Evolutionary conservation across 2,888 invertebrate species (phyloP), one percentile per base, ranked within the genome.

Genomic region (Lapara coniferarum): DNA sequence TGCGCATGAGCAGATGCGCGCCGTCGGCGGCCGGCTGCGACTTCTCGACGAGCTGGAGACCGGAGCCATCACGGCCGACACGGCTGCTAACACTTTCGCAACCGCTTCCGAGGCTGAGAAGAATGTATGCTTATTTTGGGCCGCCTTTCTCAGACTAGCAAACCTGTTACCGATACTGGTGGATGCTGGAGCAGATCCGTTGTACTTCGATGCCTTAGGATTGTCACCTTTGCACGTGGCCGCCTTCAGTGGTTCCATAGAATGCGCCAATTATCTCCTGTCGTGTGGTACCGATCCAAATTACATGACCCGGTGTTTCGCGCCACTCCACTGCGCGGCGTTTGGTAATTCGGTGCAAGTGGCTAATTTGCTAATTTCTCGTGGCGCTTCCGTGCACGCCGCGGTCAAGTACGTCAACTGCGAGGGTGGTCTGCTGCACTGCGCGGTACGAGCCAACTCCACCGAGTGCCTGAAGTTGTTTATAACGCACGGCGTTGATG

Each of bases 271-370:
- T 77, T 96, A 95, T 82, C 93, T 97, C 67, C 94, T 97, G 66
- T 89, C 95, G 46, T 95, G 95, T 78, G 96, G 96, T 2, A 95
- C 95, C 75, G 96, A 96, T 79, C 95, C 97, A 10, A 96, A 96
- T 88, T 94, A 95, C 67, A 95, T 95, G 82, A 95, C 95, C 71
- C 96, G 96, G 84, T 95, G 96, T 78, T 97, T 97, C 84, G 96
- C 97, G 63, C 97, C 98, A 0, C 94, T 98, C 71, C 98, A 98
- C 87, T 98, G 97, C 85, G 97, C 98, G 14, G 98, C 98, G 51
- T 97, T 98, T 89, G 97, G 98, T 14, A 97, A 98, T 83, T 96
- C 97, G 73, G 95, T 96, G 68, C 96, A 97, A 81, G 97, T 97
- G 14, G 96, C 97, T 69, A 96, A 96, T 87, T 95, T 97, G 81